Evolutionary conservation across 2,797 vertebrate genomes (phyloP), one percentile per base, ranked within the genome.

Genomic region (Gymnoscopelus braueri): DNA sequence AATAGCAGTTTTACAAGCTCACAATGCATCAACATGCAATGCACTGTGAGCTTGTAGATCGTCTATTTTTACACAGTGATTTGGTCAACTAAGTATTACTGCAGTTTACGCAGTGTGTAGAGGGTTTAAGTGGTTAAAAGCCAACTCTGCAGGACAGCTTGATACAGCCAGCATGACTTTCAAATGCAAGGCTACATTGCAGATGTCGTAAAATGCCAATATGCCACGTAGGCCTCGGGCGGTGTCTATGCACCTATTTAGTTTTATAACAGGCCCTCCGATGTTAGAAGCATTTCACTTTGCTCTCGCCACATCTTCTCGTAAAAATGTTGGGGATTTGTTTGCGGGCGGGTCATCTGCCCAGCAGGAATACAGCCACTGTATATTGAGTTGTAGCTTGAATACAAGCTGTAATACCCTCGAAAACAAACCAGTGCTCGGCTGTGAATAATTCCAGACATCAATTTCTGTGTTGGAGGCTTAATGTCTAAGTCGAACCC

Each of bases 351-450:
- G 39, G 10, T 67, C 70, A 56, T 72, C 44, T 9, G 49, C 11
- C 2, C 14, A 14, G 57, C 58, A 48, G 59, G 29, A 32, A 39
- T 61, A 55, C 69, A 75, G 69, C 24, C 69, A 54, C 39, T 75
- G 55, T 48, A 72, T 55, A 75, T 60, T 72, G 62, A 77, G 72
- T 67, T 77, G 71, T 68, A 44, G 15, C 69, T 72, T 74, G 65
- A 77, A 74, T 77, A 55, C 63, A 60, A 79, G 69, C 55, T 19
- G 39, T 48, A 61, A 67, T 62, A 63, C 48, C 47, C 56, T 65
- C 8, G 32, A 64, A 64, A 70, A 71, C 35, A 57, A 72, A 64
- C 67, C 74, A 67, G 35, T 11, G 8, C 57, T 35, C 56, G 47
- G 65, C 23, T 19, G 1, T 39, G 35, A 44, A 44, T 44, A 44